A percentile compares a stretch with the other conserved stretches of the same genome.
Conservation (phyloP, 2,113 vertebrate species). For the Ceyx melanurus region DNA sequence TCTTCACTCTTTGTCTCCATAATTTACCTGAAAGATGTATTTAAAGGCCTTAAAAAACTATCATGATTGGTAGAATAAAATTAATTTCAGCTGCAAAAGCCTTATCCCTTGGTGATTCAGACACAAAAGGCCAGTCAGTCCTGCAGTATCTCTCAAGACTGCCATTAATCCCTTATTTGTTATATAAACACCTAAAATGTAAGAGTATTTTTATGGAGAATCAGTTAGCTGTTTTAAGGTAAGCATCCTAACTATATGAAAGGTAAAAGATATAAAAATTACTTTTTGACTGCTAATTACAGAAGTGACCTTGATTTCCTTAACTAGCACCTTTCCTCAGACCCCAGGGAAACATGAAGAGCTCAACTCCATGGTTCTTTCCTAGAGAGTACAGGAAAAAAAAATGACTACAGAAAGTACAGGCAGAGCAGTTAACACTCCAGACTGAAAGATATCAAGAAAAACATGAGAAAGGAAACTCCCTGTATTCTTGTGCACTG, state of each 20-base stretch:
- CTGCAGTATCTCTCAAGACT: neutral
- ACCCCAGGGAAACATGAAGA: neutral
- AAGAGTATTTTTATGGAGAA: neutral
- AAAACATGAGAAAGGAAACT: neutral
- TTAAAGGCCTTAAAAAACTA: neutral
- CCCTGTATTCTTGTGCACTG: fast-evolving
- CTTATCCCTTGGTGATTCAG: neutral
- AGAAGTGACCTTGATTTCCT: neutral
- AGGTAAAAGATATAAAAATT: neutral
- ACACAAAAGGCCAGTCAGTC: neutral
- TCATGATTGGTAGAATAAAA: neutral
- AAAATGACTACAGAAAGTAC: neutral
- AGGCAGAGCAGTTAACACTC: neutral
- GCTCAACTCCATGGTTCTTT: neutral
- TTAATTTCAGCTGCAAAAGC: neutral
- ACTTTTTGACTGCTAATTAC: neutral
- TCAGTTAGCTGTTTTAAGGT: neutral
- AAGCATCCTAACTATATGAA: neutral
- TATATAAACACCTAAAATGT: neutral
- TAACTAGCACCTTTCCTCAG: neutral
- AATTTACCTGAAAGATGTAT: neutral
- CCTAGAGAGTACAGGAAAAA: neutral
- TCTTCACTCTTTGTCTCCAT: neutral
- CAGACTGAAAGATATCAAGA: neutral
- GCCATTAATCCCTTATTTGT: neutral